Evolutionary conservation across 2,888 invertebrate genomes (phyloP).

Genomic region (Troides oblongomaculatus): DNA sequence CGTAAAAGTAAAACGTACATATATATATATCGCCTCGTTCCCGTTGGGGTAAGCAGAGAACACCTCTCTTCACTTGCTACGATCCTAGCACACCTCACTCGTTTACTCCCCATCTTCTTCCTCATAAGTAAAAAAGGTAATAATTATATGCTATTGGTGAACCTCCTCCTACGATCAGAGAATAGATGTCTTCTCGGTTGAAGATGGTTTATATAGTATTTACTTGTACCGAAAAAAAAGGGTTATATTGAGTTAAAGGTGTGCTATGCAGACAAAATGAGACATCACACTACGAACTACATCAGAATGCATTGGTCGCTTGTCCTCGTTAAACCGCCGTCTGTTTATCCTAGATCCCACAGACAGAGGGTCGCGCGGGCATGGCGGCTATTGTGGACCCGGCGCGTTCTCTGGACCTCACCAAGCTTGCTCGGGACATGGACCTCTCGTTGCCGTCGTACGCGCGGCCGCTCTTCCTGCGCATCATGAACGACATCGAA

Average conservation of each 20-base stretch:
- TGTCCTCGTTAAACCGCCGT: too few species aligned
- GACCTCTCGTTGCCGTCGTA: slow-evolving; percentile 89
- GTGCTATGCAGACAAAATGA: too few species aligned
- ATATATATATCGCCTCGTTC: too few species aligned
- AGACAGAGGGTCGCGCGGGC: slow-evolving; percentile 92
- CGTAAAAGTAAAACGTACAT: too few species aligned
- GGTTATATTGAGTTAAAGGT: not conserved
- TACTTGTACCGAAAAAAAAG: not conserved
- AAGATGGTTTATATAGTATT: not conserved
- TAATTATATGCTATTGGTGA: too few species aligned
- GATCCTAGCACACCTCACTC: too few species aligned
- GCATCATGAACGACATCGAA: slow-evolving; percentile 88
- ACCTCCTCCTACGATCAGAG: too few species aligned
- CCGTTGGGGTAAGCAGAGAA: too few species aligned
- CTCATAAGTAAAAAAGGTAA: too few species aligned
- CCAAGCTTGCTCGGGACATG: slow-evolving; percentile 82
- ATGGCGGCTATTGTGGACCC: slow-evolving; percentile 92
- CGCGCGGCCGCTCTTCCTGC: slow-evolving; percentile 93
- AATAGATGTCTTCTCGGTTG: not conserved
- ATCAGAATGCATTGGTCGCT: not conserved
- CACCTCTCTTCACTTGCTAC: too few species aligned
- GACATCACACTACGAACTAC: not conserved
- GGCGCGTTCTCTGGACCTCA: slow-evolving; percentile 80
- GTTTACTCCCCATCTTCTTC: too few species aligned
- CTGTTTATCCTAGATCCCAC: slow-evolving; percentile 81